Base-by-base conservation (phyloP, 2,113 vertebrate genomes). In the Mionectes macconnelli region DNA sequence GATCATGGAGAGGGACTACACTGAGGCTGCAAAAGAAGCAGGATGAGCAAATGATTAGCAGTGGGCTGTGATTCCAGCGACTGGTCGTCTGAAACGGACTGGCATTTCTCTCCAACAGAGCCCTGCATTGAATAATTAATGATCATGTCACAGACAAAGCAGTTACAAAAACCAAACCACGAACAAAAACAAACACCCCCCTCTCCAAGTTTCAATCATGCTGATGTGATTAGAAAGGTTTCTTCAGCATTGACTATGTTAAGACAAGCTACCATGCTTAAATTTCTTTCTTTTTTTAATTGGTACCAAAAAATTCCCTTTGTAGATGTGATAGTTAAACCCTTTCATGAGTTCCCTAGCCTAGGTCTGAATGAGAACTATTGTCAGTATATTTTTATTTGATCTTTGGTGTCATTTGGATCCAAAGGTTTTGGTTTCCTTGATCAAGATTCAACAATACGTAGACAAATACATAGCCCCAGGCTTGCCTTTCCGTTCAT, bases 141-240 rank as follows among this genome's bases (percentile, higher is more conserved):
- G 73, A 73, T 76, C 69, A 35, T 45, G 42, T 83, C 87, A 80
- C 25, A 89, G 53, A 53, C 42, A 56, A 28, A 73, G 63, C 28
- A 69, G 59, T 66, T 70, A 31, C 64, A 80, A 73, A 88, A 56
- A 16, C 6, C 11, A 68, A 90, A 49, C 7, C 31, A 39, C 30
- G 35, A 69, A 37, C 3, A 30, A 24, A 68, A 44, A 0, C 21
- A 67, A 50, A 15, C 30, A 7, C 0, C 2, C 6, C 39, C 7
- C 3, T 4, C 15, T 7, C 12, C 2, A 27, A 52, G 10, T 64
- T 90, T 30, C 69, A 35, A 57, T 49, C 66, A 6, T 76, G 23
- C 33, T 73, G 80, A 45, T 42, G 5, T 57, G 30, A 22, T 24
- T 63, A 52, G 59, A 70, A 80, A 63, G 12, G 6, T 44, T 76